A percentile compares a stretch with the other conserved stretches of the same genome.
These are phyloP conservation scores for Cinclus cinclus DNA, from an alignment of 2,113 vertebrate species.

Conservation along the genomic window DNA sequence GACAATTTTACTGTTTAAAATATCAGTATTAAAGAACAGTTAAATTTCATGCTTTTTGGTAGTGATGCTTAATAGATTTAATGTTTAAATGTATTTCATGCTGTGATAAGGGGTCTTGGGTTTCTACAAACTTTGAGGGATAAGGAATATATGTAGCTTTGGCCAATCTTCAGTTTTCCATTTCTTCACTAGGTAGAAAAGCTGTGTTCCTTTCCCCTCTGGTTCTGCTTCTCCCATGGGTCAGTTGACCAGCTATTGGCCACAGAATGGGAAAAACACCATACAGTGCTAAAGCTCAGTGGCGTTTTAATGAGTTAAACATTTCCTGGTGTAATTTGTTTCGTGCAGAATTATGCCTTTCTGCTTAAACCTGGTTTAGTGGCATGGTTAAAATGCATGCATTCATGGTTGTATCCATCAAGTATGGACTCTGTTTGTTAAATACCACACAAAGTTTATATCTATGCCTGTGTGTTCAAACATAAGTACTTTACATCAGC, in stretches of 20 bases:
- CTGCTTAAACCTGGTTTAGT: background rate
- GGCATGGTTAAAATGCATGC: background rate
- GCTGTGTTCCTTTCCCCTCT: background rate
- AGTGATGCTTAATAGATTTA: fast-evolving
- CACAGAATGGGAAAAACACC: background rate
- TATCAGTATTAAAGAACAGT: background rate
- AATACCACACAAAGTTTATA: background rate
- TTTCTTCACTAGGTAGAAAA: background rate
- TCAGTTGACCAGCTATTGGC: background rate
- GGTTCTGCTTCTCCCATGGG: background rate
- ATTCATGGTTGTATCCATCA: background rate
- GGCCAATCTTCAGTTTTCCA: background rate
- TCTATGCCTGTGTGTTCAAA: background rate
- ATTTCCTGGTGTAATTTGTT: background rate
- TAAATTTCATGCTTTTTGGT: background rate
- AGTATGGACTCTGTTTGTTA: background rate
- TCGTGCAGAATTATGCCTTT: background rate
- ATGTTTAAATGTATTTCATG: background rate
- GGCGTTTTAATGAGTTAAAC: background rate
- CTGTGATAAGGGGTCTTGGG: background rate
- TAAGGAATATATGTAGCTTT: background rate
- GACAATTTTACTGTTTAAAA: background rate
- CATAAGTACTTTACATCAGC: background rate
- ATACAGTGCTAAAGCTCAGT: background rate
- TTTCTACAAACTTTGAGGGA: background rate